Evolutionary conservation across 2,797 vertebrate species (phyloP).

Genomic region (Anomalospiza imberbis): DNA sequence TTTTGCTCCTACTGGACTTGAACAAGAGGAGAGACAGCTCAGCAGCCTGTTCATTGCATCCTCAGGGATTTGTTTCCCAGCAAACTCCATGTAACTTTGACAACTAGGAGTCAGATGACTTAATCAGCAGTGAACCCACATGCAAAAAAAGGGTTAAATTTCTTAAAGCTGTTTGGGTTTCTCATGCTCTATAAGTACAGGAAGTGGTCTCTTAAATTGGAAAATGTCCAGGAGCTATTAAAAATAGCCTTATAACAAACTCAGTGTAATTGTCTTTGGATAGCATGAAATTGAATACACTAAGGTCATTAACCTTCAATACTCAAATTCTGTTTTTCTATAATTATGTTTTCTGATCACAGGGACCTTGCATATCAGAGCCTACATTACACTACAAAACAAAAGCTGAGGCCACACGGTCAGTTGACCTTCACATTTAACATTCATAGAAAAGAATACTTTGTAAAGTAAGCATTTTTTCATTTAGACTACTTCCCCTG

Average conservation of each 20-base stretch:
- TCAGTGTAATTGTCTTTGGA: neutral
- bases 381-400: neutral
- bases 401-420: neutral
- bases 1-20: neutral
- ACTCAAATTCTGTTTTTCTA: neutral
- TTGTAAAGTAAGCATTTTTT: neutral
- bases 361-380: neutral
- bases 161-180: neutral
- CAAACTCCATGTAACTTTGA: neutral
- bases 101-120: neutral
- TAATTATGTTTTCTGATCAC: neutral
- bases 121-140: neutral
- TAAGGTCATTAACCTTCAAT: constrained; percentile 18
- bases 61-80: neutral
- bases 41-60: neutral
- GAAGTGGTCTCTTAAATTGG: neutral
- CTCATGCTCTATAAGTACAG: neutral
- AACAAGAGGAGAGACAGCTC: neutral
- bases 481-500: neutral
- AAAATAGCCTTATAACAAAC: constrained; percentile 2
- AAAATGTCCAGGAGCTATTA: neutral
- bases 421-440: neutral
- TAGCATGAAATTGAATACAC: constrained; percentile 24
- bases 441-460: neutral
- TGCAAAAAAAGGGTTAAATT: neutral